Conservation (phyloP, 1,140 invertebrate species). For the Chlorops oryzae region DNA sequence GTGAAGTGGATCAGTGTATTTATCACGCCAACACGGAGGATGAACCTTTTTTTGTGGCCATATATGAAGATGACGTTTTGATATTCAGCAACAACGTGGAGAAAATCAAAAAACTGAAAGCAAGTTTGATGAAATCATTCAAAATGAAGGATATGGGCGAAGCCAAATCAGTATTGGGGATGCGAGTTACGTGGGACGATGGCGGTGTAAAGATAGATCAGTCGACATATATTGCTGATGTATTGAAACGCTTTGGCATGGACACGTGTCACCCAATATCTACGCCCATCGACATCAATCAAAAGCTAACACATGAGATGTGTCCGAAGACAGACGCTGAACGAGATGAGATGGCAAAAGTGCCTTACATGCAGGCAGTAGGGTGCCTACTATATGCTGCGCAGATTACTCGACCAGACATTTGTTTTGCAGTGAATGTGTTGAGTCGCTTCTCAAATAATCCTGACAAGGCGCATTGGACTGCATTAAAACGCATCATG, state of each 20-base stretch:
- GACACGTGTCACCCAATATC: slow-evolving; percentile 5
- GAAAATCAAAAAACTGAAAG: not conserved
- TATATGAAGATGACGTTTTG: slow-evolving; percentile 13
- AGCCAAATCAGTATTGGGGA: slow-evolving; percentile 7
- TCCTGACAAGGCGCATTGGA: slow-evolving; percentile 10
- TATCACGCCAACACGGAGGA: not conserved
- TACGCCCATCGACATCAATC: slow-evolving; percentile 6
- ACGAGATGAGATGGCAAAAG: slow-evolving; percentile 7
- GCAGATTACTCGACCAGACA: slow-evolving; percentile 39
- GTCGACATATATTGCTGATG: not conserved
- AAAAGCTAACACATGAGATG: not conserved
- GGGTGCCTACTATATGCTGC: slow-evolving; percentile 40
- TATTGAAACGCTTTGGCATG: slow-evolving; percentile 5
- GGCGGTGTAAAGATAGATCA: not conserved
- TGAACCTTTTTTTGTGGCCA: slow-evolving; percentile 5
- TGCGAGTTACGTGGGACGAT: slow-evolving; percentile 1
- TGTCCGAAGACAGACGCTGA: too few relatives aligned
- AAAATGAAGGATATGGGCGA: slow-evolving; percentile 10
- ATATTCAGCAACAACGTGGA: not conserved
- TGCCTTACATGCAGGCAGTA: slow-evolving; percentile 22
- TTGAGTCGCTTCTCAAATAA: slow-evolving; percentile 24
- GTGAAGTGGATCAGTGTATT: slow-evolving; percentile 18
- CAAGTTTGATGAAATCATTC: slow-evolving; percentile 6
- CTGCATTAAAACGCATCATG: slow-evolving; percentile 1
- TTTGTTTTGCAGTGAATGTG: slow-evolving; percentile 22